phyloP scores from a whole-genome alignment of 1,140 invertebrate genomes.

The Drosophila parvula region DNA sequence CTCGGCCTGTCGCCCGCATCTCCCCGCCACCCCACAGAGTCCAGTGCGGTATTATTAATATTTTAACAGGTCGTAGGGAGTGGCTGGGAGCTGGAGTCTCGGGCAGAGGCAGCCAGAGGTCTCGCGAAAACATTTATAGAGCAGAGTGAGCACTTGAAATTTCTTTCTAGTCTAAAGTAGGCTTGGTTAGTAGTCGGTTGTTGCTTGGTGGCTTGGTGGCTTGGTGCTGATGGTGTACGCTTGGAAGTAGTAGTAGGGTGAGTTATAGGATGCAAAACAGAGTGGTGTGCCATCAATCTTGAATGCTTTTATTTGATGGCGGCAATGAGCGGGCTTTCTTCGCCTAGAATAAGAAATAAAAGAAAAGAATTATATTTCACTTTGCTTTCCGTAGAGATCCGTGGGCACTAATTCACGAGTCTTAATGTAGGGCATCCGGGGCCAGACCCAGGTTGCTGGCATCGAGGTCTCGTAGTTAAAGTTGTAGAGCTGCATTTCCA shows the following conservation, averaged over 20 bases:
- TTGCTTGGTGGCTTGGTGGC: constrained; percentile 57
- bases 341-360: constrained; percentile 65
- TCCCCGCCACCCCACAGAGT: background rate
- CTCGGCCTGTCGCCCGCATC: background rate
- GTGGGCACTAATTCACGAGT: constrained; percentile 83
- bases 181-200: constrained; percentile 65
- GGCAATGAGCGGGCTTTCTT: constrained; percentile 80
- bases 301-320: constrained; percentile 75
- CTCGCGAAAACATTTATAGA: constrained; percentile 32
- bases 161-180: constrained; percentile 40
- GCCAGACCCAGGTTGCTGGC: constrained; percentile 90
- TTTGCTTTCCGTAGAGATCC: constrained; percentile 80
- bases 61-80: constrained; percentile 3
- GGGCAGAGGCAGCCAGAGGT: constrained; percentile 19
- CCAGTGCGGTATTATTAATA: constrained; percentile 27
- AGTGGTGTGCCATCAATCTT: constrained; percentile 71
- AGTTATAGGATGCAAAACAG: constrained; percentile 72
- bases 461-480: constrained; percentile 91
- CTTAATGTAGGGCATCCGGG: constrained; percentile 82
- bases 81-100: background rate
- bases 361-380: constrained; percentile 64
- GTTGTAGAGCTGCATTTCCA: constrained; percentile 91
- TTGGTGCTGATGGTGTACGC: constrained; percentile 66
- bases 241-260: constrained; percentile 62
- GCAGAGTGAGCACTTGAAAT: constrained; percentile 55